Conservation (phyloP, 2,888 invertebrate species). For the Machimus atricapillus region DNA sequence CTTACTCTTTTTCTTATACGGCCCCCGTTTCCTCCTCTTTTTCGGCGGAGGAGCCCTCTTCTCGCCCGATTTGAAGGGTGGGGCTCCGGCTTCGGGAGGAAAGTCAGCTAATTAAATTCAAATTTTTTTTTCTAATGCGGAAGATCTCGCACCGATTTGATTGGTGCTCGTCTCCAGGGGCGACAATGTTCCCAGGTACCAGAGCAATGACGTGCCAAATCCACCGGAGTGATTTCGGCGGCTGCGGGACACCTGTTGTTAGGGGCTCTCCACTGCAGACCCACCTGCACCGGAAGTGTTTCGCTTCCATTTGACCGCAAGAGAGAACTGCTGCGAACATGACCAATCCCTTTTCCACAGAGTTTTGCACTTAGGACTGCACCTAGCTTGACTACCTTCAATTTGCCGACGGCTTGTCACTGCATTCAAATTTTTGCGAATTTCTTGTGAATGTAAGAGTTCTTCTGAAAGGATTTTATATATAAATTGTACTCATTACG, state of each 20-base stretch:
- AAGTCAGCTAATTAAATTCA: conserved; percentile 10
- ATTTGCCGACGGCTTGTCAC: background rate
- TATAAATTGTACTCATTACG: background rate
- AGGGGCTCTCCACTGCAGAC: background rate
- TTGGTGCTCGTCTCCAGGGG: background rate
- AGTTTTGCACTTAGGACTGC: background rate
- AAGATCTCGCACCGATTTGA: background rate
- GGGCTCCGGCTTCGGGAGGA: conserved; percentile 1
- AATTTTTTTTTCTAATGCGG: background rate
- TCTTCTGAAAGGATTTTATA: background rate
- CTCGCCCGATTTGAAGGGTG: background rate
- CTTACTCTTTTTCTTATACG: conserved; percentile 22
- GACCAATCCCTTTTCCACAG: background rate
- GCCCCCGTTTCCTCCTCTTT: background rate
- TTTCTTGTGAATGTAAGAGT: background rate
- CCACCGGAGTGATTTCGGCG: background rate
- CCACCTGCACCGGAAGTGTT: background rate
- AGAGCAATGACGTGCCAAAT: background rate
- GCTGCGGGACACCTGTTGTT: conserved; percentile 23
- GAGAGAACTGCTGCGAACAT: background rate
- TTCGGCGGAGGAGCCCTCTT: background rate
- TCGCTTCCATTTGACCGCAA: background rate
- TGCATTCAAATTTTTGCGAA: background rate
- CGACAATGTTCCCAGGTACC: background rate
- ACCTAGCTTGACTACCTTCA: background rate